phyloP scores from a whole-genome alignment of 2,888 invertebrate genomes.

The Apodemia mormo region DNA sequence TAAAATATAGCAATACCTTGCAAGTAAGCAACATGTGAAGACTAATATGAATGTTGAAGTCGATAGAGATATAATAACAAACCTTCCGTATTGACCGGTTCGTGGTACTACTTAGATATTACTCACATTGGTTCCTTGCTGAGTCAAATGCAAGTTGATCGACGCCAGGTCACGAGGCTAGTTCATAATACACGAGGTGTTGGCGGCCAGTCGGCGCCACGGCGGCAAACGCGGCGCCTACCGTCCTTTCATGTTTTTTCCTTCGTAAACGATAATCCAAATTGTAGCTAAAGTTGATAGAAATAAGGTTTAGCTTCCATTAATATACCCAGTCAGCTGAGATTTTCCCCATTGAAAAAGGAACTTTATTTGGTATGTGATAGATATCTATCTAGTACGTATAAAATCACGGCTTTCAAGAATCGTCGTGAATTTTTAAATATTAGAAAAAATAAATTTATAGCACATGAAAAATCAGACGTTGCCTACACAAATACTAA shows the following conservation, averaged over 20 bases:
- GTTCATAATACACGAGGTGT: conserved; percentile 81
- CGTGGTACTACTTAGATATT: conserved; percentile 60
- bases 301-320: conserved; percentile 38
- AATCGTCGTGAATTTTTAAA: neutral
- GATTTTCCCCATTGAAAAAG: conserved; percentile 45
- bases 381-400: neutral
- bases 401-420: neutral
- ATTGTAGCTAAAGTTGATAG: conserved; percentile 37
- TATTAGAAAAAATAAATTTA: neutral
- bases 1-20: neutral
- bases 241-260: conserved; percentile 66
- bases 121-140: conserved; percentile 61
- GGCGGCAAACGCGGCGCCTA: conserved; percentile 75
- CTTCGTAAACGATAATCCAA: conserved; percentile 37
- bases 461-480: neutral
- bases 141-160: conserved; percentile 77
- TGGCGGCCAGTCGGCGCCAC: conserved; percentile 78
- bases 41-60: neutral
- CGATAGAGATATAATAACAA: neutral
- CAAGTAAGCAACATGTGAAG: neutral
- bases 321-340: conserved; percentile 48
- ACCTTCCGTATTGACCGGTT: conserved; percentile 45
- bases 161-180: conserved; percentile 78
- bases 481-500: neutral
- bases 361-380: conserved; percentile 40